Evolutionary conservation across 2,113 vertebrate genomes (phyloP).

Genomic region (Ahaetulla prasina): DNA sequence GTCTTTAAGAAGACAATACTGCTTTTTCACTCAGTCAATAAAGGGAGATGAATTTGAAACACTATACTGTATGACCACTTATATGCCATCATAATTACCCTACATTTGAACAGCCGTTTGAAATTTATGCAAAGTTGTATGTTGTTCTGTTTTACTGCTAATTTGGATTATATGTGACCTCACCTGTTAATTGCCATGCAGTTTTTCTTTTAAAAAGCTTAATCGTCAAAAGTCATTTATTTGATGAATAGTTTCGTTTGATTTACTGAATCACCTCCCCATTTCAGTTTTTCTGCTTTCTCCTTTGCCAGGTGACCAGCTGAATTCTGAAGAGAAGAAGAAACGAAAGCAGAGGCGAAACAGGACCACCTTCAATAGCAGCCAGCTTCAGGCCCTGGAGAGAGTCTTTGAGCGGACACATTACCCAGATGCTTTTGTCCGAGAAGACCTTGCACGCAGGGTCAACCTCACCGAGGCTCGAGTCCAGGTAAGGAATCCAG

Average conservation of each 20-base stretch:
- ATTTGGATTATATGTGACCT: neutral
- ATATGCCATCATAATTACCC: neutral
- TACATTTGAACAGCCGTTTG: neutral
- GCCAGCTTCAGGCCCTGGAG: conserved; percentile 80
- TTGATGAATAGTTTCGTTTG: neutral
- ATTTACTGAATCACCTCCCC: neutral
- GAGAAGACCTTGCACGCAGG: conserved; percentile 76
- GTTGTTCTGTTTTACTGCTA: neutral
- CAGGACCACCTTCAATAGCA: conserved; percentile 82
- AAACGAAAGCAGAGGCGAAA: conserved; percentile 78
- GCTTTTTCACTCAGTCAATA: neutral
- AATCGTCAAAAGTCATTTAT: neutral
- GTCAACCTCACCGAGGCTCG: conserved; percentile 80
- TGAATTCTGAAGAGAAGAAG: conserved; percentile 75
- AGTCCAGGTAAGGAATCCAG: conserved; percentile 70
- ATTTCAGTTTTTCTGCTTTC: neutral
- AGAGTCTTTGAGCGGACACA: conserved; percentile 79
- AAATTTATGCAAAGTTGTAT: neutral
- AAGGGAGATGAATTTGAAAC: neutral
- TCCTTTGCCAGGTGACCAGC: conserved; percentile 81
- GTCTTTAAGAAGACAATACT: neutral
- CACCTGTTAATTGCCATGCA: neutral
- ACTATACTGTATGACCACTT: neutral
- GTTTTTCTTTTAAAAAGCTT: neutral
- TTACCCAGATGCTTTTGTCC: conserved; percentile 78